phyloP scores from a whole-genome alignment of 2,888 invertebrate genomes.

The Pardosa pseudoannulata region DNA sequence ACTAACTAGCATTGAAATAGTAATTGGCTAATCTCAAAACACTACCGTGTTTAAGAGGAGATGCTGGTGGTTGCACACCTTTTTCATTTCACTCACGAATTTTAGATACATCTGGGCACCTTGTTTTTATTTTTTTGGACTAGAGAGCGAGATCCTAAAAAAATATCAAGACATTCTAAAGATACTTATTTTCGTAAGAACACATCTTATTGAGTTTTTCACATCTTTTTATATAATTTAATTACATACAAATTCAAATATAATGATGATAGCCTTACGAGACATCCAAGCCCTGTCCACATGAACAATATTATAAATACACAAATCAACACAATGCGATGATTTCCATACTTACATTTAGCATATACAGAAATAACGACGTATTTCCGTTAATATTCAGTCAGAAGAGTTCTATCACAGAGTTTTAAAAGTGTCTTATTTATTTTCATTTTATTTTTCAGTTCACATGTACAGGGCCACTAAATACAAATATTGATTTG shows the following conservation, averaged over 20 bases:
- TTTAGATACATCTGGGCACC: constrained; percentile 55
- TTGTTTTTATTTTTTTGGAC: constrained; percentile 57
- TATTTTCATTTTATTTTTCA: neutral
- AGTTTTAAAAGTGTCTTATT: neutral
- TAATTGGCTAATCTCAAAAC: constrained; percentile 24
- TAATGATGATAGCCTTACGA: neutral
- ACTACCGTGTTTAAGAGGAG: constrained; percentile 31
- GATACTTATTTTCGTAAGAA: neutral
- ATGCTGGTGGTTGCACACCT: neutral
- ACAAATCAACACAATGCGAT: no score
- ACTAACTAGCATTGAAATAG: constrained; percentile 15
- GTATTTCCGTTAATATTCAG: neutral
- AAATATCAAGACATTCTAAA: neutral
- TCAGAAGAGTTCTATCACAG: neutral
- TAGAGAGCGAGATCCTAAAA: constrained; percentile 38
- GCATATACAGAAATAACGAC: neutral
- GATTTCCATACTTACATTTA: no score
- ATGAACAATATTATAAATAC: no score
- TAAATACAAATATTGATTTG: neutral
- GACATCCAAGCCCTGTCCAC: neutral
- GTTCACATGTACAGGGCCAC: neutral
- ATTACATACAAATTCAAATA: neutral
- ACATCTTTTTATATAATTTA: neutral
- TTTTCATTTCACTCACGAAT: neutral
- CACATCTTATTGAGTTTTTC: neutral